Percentiles rank a stretch among this genome's conserved stretches.
Conservation (phyloP, 2,888 invertebrate species). For the Amphimallon solstitiale region DNA sequence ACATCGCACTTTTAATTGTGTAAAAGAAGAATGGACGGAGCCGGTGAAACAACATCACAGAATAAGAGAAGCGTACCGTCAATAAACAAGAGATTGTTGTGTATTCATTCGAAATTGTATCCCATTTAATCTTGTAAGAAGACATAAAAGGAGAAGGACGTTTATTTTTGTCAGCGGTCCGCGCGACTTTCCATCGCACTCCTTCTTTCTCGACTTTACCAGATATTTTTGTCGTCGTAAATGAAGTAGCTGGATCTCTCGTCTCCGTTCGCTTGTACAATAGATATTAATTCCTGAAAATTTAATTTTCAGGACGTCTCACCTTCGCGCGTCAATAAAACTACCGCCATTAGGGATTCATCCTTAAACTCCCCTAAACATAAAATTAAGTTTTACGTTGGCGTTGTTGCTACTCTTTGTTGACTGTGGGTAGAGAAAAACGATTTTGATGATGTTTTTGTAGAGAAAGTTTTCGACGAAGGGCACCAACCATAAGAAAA, state of each 20-base stretch:
- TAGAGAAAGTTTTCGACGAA: too few relatives aligned
- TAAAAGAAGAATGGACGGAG: background rate
- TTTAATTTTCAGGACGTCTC: slow-evolving; percentile 30
- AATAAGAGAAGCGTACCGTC: background rate
- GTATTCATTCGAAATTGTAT: slow-evolving; percentile 27
- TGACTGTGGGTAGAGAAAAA: background rate
- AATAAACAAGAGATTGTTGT: slow-evolving; percentile 29
- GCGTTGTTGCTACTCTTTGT: background rate
- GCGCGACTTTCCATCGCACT: background rate
- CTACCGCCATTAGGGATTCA: slow-evolving; percentile 26
- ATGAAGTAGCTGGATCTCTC: slow-evolving; percentile 7
- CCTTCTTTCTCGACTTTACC: background rate
- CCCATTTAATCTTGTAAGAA: slow-evolving; percentile 7
- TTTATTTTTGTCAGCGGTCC: slow-evolving; percentile 13
- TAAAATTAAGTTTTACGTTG: slow-evolving; percentile 20
- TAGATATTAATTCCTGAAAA: slow-evolving; percentile 35
- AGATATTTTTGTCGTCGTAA: slow-evolving; percentile 16
- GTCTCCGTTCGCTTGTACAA: background rate
- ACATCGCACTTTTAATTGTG: background rate
- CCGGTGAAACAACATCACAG: background rate
- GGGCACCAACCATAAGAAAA: too few relatives aligned
- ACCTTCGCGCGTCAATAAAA: slow-evolving; percentile 30
- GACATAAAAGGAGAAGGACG: slow-evolving; percentile 27
- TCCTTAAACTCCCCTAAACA: slow-evolving; percentile 16
- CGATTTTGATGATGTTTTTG: too few relatives aligned